phyloP scores from a whole-genome alignment of 1,140 invertebrate genomes.

The Bombus superbus region DNA sequence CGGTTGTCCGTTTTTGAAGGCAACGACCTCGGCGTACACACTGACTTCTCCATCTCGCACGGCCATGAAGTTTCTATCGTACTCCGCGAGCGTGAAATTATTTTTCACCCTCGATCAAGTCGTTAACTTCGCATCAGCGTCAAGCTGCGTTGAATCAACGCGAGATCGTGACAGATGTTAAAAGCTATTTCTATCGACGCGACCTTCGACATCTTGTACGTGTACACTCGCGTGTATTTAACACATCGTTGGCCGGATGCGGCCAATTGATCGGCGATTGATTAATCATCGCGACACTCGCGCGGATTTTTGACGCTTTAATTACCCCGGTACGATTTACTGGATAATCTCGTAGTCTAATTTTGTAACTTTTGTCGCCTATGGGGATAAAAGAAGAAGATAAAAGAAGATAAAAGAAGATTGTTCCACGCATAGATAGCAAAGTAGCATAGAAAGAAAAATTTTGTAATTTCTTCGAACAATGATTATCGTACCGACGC shows the following conservation, averaged over 20 bases:
- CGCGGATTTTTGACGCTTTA: too few species aligned
- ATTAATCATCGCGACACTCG: too few species aligned
- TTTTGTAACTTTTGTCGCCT: too few species aligned
- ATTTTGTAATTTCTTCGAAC: neutral
- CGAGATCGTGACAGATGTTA: constrained; percentile 9
- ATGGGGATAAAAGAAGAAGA: too few species aligned
- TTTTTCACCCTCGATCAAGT: constrained; percentile 2
- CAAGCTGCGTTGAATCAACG: neutral
- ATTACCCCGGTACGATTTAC: too few species aligned
- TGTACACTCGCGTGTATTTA: neutral
- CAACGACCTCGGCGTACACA: constrained; percentile 20
- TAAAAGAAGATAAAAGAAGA: too few species aligned
- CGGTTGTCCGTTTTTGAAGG: neutral
- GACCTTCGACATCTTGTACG: neutral
- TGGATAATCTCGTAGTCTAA: too few species aligned
- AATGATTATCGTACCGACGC: neutral
- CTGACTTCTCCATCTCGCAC: neutral
- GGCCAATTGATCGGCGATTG: too few species aligned
- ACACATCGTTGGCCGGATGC: neutral
- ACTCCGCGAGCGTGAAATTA: constrained; percentile 13
- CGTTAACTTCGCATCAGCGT: constrained; percentile 11
- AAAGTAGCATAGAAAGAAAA: neutral
- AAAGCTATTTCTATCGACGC: neutral
- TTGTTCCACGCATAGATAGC: too few species aligned
- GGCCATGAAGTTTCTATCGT: constrained; percentile 2